Percentiles rank a stretch among this genome's conserved stretches.
These are phyloP conservation scores for Megamerina dolium DNA, from an alignment of 2,888 invertebrate species.

Conservation along the genomic window DNA sequence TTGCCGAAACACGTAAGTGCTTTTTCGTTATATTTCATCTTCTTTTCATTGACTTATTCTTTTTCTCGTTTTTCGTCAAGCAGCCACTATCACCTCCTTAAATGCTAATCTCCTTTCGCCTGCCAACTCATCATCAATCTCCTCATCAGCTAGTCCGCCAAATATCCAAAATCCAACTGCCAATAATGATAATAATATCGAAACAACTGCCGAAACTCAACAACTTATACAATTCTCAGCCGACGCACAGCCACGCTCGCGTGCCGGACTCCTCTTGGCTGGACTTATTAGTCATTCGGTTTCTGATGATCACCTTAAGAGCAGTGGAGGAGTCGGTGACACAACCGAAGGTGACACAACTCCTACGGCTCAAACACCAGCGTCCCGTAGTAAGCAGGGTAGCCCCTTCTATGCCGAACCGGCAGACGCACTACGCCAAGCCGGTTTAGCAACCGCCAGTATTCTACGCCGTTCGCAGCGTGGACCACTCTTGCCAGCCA, in stretches of 20 bases:
- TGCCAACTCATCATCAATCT: constrained; percentile 37
- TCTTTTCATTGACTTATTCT: neutral
- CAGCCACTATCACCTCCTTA: constrained; percentile 56
- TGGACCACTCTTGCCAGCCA: constrained; percentile 43
- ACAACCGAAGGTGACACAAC: constrained; percentile 39
- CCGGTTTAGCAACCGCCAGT: constrained; percentile 39
- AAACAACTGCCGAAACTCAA: constrained; percentile 28
- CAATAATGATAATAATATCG: constrained; percentile 18
- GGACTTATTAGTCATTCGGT: constrained; percentile 34
- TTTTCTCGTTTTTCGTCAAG: constrained; percentile 4
- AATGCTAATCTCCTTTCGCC: constrained; percentile 52
- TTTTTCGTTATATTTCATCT: neutral
- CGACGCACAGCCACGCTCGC: constrained; percentile 38
- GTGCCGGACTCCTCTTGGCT: constrained; percentile 40
- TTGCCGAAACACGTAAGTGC: constrained; percentile 55
- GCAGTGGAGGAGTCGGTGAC: no score
- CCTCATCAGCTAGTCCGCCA: constrained; percentile 31
- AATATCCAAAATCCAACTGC: constrained; percentile 18
- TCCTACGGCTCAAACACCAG: constrained; percentile 40
- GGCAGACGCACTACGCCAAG: constrained; percentile 68
- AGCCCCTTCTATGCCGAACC: constrained; percentile 89
- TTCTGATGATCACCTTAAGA: constrained; percentile 29
- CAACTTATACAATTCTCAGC: constrained; percentile 38
- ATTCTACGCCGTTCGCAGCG: constrained; percentile 46
- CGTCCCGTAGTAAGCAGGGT: constrained; percentile 58